These are phyloP conservation scores for Caenorhabditis elegans DNA, from an alignment of 1,140 invertebrate species.

Conservation along the genomic window DNA sequence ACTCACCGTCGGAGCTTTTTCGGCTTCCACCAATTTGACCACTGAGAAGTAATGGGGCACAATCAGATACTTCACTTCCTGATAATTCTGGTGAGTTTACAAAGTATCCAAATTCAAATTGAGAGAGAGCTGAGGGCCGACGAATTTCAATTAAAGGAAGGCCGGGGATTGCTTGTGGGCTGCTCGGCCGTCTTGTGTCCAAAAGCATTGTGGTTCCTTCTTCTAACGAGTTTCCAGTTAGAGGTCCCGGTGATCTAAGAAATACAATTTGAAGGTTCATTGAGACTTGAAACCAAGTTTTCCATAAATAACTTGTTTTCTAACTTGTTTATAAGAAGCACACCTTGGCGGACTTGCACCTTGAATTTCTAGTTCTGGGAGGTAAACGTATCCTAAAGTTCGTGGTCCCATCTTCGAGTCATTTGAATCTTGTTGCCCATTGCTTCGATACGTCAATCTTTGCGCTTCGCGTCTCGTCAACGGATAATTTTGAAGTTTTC, in stretches of 20 bases:
- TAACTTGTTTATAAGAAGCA: neutral
- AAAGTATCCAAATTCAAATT: constrained; percentile 66
- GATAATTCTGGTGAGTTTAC: constrained; percentile 65
- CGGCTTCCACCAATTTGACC: constrained; percentile 55
- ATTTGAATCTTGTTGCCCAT: constrained; percentile 62
- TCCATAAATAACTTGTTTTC: no score
- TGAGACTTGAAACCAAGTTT: no score
- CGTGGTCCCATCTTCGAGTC: constrained; percentile 46
- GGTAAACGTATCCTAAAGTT: constrained; percentile 57
- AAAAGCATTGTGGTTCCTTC: constrained; percentile 36
- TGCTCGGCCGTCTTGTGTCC: constrained; percentile 55
- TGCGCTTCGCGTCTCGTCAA: constrained; percentile 62
- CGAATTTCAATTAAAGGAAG: constrained; percentile 64
- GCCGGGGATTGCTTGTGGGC: constrained; percentile 64
- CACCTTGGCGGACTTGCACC: constrained; percentile 63
- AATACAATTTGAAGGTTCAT: no score
- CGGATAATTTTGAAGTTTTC: constrained; percentile 65
- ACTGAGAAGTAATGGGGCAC: constrained; percentile 59
- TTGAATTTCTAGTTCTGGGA: constrained; percentile 64
- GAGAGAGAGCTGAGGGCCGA: constrained; percentile 64
- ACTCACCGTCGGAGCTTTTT: constrained; percentile 64
- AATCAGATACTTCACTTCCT: constrained; percentile 61
- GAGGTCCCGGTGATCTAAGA: constrained; percentile 42
- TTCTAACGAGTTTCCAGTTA: constrained; percentile 41
- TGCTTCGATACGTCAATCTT: constrained; percentile 56